phyloP scores from a whole-genome alignment of 2,113 vertebrate genomes.

The Sylvia atricapilla region DNA sequence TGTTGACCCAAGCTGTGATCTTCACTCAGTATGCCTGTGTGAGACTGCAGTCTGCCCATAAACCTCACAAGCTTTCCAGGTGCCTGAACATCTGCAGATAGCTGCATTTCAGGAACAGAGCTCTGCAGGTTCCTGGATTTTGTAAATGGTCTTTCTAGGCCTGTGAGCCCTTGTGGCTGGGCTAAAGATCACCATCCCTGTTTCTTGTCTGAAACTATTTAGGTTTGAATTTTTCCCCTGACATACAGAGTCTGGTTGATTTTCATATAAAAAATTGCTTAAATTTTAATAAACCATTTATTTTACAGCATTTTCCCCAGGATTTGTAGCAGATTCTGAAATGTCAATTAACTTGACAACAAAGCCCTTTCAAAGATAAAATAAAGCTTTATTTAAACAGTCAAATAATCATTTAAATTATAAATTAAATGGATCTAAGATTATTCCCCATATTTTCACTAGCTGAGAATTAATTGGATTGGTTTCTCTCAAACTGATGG shows the following conservation, averaged over 20 bases:
- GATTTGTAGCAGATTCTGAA: conserved; percentile 39
- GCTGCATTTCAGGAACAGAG: background rate
- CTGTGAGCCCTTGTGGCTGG: background rate
- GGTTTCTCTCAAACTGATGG: conserved; percentile 8
- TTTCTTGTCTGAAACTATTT: background rate
- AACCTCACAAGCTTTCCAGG: background rate
- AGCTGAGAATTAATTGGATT: conserved; percentile 28
- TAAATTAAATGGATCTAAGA: conserved; percentile 36
- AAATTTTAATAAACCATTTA: conserved; percentile 42
- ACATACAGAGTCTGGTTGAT: background rate
- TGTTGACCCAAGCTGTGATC: background rate
- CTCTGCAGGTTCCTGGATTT: background rate
- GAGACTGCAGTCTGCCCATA: background rate
- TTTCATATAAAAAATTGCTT: background rate
- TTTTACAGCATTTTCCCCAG: background rate
- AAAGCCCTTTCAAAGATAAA: conserved; percentile 43
- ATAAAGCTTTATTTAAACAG: conserved; percentile 47
- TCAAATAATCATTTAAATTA: conserved; percentile 56
- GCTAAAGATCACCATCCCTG: background rate
- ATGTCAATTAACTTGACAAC: conserved; percentile 41
- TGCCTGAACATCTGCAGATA: background rate
- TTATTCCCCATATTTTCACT: conserved; percentile 27
- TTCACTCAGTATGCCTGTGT: background rate
- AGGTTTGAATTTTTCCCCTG: background rate
- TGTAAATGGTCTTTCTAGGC: background rate